Evolutionary conservation across 1,140 invertebrate genomes (phyloP).

Genomic region (Apis dorsata): DNA sequence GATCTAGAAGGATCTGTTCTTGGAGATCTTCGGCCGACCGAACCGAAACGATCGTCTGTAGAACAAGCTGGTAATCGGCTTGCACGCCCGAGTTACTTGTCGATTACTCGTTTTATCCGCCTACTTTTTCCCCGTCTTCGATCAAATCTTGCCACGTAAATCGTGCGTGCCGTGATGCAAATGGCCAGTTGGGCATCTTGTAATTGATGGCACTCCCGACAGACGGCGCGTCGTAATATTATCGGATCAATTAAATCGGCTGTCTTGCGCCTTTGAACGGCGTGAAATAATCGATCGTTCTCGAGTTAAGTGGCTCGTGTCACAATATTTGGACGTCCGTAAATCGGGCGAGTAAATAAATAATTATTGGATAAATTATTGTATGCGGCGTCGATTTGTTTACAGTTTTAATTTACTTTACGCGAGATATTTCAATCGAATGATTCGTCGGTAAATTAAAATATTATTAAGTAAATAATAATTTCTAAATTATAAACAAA

Average conservation of each 20-base stretch:
- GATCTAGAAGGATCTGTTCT: conserved; percentile 6
- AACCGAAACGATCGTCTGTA: conserved; percentile 10
- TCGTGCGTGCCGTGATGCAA: not conserved
- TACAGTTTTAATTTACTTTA: no score
- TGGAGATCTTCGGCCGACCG: not conserved
- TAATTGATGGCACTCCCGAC: conserved; percentile 15
- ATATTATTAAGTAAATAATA: no score
- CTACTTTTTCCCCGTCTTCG: conserved; percentile 1
- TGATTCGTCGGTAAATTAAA: no score
- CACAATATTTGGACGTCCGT: no score
- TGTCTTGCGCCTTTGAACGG: not conserved
- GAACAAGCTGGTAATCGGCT: conserved; percentile 38
- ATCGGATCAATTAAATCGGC: conserved; percentile 33
- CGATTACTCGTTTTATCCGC: conserved; percentile 31
- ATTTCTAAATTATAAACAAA: no score
- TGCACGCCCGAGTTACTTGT: conserved; percentile 27
- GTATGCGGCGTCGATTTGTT: no score
- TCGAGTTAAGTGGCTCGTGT: not conserved
- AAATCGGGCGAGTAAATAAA: not conserved
- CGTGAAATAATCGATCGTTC: not conserved
- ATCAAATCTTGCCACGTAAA: not conserved
- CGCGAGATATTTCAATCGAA: no score
- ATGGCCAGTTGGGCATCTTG: not conserved
- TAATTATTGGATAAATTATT: not conserved
- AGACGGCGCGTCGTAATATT: conserved; percentile 1